Evolutionary conservation across 2,797 vertebrate species (phyloP), one percentile per base, ranked within the genome.

Genomic region (Hapalemur alaotrensis): DNA sequence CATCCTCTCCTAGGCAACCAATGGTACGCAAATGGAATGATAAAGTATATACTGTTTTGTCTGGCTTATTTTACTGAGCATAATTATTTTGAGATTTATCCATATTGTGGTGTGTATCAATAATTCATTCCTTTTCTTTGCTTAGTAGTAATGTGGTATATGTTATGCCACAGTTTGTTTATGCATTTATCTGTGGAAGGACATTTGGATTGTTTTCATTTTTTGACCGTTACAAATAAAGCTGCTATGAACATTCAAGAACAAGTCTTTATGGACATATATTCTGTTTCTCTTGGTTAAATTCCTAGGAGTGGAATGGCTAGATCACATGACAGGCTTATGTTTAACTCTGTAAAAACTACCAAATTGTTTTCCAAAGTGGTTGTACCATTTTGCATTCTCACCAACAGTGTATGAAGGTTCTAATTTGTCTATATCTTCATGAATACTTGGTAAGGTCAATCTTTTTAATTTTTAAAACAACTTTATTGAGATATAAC

Each of bases 221-320:
- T 76, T 75, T 95, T 73, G 14, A 84, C 46, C 67, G 35, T 89
- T 89, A 89, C 30, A 81, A 75, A 75, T 89, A 75, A 89, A 89
- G 57, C 12, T 82, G 35, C 30, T 89, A 46, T 46, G 35, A 89
- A 81, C 30, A 38, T 54, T 72, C 22, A 38, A 85, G 38, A 85
- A 59, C 28, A 93, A n/a, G 38, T 84, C n/a, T 80, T 75, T 75
- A 57, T 73, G 48, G 79, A 23, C 2, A 28, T 65, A 9, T 57
- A 18, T 41, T 85, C 65, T 20, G 8, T 67, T 95, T 80, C 32
- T 91, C 63, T 85, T 35, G 12, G 54, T n/a, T 89, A 73, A 86
- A 76, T 81, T 69, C 59, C n/a, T 93, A 75, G 41, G 41, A 73
- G 30, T 63, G 25, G 46, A n/a, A 61, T 82, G 69, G 50, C 23